These are phyloP conservation scores for Astatoreochromis straeleni DNA, from an alignment of 2,113 vertebrate genomes.

Conservation along the genomic window DNA sequence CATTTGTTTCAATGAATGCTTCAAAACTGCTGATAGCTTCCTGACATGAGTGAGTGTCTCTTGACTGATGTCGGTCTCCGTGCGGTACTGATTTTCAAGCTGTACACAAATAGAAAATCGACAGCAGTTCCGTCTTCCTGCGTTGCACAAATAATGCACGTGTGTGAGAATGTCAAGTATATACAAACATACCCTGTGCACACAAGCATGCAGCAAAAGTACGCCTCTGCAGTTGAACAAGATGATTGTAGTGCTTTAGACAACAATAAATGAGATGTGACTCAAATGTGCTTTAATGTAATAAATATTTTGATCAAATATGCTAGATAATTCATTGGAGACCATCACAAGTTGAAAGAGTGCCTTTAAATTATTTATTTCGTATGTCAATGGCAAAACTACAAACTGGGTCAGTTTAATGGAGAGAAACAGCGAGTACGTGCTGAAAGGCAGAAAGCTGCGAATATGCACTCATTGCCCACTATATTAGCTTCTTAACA, in stretches of 20 bases:
- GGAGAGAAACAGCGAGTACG: neutral
- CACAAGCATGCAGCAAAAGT: neutral
- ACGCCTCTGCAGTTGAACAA: neutral
- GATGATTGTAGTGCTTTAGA: neutral
- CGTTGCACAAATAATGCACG: neutral
- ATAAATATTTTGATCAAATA: neutral
- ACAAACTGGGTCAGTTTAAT: neutral
- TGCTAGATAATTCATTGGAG: neutral
- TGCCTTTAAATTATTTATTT: neutral
- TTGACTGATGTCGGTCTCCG: slow-evolving; percentile 25
- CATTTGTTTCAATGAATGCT: slow-evolving; percentile 1
- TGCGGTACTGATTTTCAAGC: neutral
- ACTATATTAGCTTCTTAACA: neutral
- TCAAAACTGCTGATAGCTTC: neutral
- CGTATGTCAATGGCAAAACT: neutral
- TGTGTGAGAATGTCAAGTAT: neutral
- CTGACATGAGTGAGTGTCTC: neutral
- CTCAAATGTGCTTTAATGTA: neutral
- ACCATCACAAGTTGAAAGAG: neutral
- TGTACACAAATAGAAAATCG: neutral
- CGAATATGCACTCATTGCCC: neutral
- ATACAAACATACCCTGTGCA: neutral
- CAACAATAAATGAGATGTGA: neutral
- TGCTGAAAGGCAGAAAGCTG: neutral
- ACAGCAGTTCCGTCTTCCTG: neutral